A percentile compares a stretch with the other conserved stretches of the same genome.
phyloP scores from a whole-genome alignment of 92 coral and sea anemone genomes.

The Heteractis magnifica region DNA sequence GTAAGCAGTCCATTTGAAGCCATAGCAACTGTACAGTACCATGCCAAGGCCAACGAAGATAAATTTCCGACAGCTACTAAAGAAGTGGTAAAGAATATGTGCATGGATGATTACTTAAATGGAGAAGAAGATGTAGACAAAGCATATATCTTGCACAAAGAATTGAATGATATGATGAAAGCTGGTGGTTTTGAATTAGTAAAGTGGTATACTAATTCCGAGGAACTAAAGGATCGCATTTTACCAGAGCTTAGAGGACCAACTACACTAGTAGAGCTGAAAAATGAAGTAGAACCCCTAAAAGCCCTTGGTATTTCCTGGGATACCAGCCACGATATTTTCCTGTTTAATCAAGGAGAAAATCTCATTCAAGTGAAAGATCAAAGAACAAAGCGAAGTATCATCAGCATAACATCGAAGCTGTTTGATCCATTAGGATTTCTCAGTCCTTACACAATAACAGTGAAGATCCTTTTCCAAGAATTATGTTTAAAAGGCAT shows the following conservation, averaged over 20 bases:
- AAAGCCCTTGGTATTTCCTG: conserved; percentile 19
- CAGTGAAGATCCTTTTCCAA: conserved; percentile 31
- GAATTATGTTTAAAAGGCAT: conserved; percentile 24
- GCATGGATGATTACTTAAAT: conserved; percentile 5
- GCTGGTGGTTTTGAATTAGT: neutral
- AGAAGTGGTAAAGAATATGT: neutral
- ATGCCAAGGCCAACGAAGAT: too few relatives aligned
- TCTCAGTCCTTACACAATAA: conserved; percentile 26
- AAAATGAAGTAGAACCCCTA: conserved; percentile 2
- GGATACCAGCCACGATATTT: neutral
- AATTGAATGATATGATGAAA: neutral
- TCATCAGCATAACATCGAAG: conserved; percentile 20
- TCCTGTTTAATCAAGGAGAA: conserved; percentile 5
- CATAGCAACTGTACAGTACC: conserved; percentile 9
- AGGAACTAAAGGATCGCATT: conserved; percentile 1
- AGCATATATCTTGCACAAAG: neutral
- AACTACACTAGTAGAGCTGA: neutral
- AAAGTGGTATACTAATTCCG: conserved; percentile 16
- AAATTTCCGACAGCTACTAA: neutral
- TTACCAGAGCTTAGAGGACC: neutral
- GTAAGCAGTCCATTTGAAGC: conserved; percentile 7
- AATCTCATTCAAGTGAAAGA: neutral
- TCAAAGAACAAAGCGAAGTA: conserved; percentile 21
- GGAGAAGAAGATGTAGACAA: conserved; percentile 22
- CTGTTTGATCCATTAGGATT: conserved; percentile 33